These are phyloP conservation scores for Cantharis lateralis DNA, from an alignment of 2,888 invertebrate genomes.

Conservation along the genomic window DNA sequence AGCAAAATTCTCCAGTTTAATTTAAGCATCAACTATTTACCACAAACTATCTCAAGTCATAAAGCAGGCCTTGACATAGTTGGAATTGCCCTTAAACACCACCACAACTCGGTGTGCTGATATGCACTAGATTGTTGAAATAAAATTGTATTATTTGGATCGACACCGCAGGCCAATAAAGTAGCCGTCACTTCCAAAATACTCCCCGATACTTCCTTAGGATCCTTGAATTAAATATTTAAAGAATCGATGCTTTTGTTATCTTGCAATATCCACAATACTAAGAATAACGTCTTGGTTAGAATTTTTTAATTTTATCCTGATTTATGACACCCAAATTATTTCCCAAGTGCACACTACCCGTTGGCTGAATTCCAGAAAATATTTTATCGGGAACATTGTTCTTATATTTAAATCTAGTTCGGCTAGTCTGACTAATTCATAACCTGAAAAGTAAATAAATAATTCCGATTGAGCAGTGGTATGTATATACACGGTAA, in stretches of 20 bases:
- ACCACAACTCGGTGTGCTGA: slow-evolving; percentile 84
- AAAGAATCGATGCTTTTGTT: neutral
- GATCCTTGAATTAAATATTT: slow-evolving; percentile 59
- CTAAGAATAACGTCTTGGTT: slow-evolving; percentile 75
- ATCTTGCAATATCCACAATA: slow-evolving; percentile 71
- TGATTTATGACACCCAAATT: slow-evolving; percentile 91
- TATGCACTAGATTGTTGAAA: slow-evolving; percentile 89
- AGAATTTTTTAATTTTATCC: slow-evolving; percentile 78
- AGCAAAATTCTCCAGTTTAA: neutral
- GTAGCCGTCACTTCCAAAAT: slow-evolving; percentile 81
- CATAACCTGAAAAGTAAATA: neutral
- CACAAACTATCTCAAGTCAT: neutral
- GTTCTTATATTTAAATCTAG: neutral
- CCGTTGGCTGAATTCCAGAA: slow-evolving; percentile 97
- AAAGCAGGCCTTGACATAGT: slow-evolving; percentile 68
- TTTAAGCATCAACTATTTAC: neutral
- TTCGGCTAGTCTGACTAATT: no score
- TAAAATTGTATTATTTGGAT: slow-evolving; percentile 77
- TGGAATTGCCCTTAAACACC: slow-evolving; percentile 83
- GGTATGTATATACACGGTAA: no score
- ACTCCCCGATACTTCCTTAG: slow-evolving; percentile 64
- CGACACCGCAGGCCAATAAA: slow-evolving; percentile 87
- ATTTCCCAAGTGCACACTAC: slow-evolving; percentile 92
- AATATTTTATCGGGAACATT: slow-evolving; percentile 67
- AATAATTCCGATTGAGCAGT: no score